A percentile compares a stretch with the other conserved stretches of the same genome.
Evolutionary conservation across 1,140 invertebrate genomes (phyloP).

Genomic region (Musca domestica): DNA sequence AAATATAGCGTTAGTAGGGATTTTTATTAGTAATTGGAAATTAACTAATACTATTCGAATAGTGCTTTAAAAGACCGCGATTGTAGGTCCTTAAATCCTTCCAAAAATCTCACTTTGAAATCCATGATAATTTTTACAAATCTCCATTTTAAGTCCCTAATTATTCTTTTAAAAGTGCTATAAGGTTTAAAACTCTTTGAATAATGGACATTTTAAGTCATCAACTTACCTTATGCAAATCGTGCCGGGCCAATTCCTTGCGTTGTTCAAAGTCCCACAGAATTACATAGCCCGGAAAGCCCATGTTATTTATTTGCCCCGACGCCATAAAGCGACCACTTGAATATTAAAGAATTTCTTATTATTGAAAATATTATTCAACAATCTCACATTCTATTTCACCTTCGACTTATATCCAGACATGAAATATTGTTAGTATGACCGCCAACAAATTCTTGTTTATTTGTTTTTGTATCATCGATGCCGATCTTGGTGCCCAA

Average conservation of each 20-base stretch:
- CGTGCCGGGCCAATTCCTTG: conserved; percentile 64
- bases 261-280: conserved; percentile 79
- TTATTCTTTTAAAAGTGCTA: neutral
- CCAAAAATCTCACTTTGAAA: no score
- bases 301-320: conserved; percentile 86
- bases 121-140: no score
- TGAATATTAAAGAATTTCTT: conserved; percentile 35
- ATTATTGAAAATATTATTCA: neutral
- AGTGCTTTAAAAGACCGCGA: no score
- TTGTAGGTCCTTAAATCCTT: no score
- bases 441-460: conserved; percentile 75
- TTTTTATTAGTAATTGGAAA: no score
- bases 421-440: conserved; percentile 83
- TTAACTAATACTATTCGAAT: no score
- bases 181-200: neutral
- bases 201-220: neutral
- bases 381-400: neutral
- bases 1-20: no score
- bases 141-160: no score
- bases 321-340: conserved; percentile 80
- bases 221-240: conserved; percentile 72
- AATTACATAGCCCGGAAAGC: conserved; percentile 84
- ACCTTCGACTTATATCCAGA: conserved; percentile 67
- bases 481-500: conserved; percentile 82
- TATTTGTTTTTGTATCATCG: conserved; percentile 68